phyloP scores from a whole-genome alignment of 2,888 invertebrate species.

The Sicus ferrugineus region DNA sequence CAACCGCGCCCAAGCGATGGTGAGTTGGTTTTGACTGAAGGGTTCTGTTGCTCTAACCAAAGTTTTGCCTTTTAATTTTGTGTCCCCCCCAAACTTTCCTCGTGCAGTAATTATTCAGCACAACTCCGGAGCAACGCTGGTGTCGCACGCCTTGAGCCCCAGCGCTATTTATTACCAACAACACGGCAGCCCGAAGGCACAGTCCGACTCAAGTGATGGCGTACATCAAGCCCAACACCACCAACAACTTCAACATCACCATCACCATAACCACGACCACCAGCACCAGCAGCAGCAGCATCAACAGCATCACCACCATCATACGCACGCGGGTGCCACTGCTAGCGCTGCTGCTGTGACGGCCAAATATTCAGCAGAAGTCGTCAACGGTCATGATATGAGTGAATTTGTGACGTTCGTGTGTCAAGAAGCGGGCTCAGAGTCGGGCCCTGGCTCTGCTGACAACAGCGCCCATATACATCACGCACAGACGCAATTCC shows the following conservation, averaged over 20 bases:
- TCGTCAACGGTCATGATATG: constrained; percentile 85
- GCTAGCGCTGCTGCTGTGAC: constrained; percentile 67
- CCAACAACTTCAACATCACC: constrained; percentile 42
- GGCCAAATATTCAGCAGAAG: constrained; percentile 61
- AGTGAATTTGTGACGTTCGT: constrained; percentile 97
- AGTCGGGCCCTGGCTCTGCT: constrained; percentile 13
- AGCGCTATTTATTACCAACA: constrained; percentile 67
- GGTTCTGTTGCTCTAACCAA: too few relatives aligned
- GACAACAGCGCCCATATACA: constrained; percentile 32
- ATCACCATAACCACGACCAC: constrained; percentile 42
- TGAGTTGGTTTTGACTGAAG: too few relatives aligned
- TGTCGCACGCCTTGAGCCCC: constrained; percentile 67
- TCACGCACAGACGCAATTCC: constrained; percentile 50
- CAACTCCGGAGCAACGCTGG: constrained; percentile 63
- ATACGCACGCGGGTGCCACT: constrained; percentile 48
- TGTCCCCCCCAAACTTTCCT: too few relatives aligned
- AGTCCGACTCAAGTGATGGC: constrained; percentile 50
- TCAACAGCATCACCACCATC: constrained; percentile 42
- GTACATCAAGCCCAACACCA: constrained; percentile 46
- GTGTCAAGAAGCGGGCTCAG: constrained; percentile 85
- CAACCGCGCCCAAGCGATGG: constrained; percentile 59
- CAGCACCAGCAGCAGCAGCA: constrained; percentile 46
- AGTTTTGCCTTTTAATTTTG: too few relatives aligned
- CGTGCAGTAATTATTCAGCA: constrained; percentile 63
- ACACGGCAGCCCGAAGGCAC: constrained; percentile 56